Base-by-base conservation (phyloP, 2,113 vertebrate species). In the Xiphophorus maculatus region DNA sequence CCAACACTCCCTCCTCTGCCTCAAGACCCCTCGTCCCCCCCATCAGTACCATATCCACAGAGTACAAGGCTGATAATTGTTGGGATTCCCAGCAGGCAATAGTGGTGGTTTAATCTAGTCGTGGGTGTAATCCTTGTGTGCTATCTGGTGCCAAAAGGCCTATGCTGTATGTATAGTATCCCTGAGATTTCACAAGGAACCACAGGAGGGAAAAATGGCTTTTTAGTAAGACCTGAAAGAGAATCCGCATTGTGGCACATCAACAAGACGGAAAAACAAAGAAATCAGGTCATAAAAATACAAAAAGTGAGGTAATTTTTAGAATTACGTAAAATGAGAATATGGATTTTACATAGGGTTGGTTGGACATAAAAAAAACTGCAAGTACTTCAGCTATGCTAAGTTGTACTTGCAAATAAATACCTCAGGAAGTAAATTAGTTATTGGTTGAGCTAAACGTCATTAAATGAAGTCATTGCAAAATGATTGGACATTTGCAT, bases 61-160 rank as follows among this genome's bases (percentile, higher is more conserved):
- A 91, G 91, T 82, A 79, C 40, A 71, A 82, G 87, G 80, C 85
- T 89, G 91, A 94, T 94, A 93, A 95, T 93, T 93, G 92, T 92
- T 85, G 84, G 83, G 90, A 94, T 92, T 93, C 94, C 92, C 94
- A 92, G 90, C 88, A 92, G 93, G 84, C 81, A 66, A 32, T 77
- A 58, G 78, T 66, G 85, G 74, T 84, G 86, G 87, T 91, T 93
- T 93, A 94, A 94, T 95, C 92, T 91, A 89, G 79, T 90, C 4
- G 82, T 84, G 76, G 90, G 83, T 92, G 86, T 94, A 94, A 94
- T 94, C 92, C 92, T 89, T 5, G n/a, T 86, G 79, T 70, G 76
- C 90, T 93, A 87, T 93, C 89, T 91, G 88, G 80, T 85, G 86
- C 81, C 37, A 78, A 93, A 90, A 90, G 91, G 77, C 88, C 86